Evolutionary conservation across 2,888 invertebrate species (phyloP).

Genomic region (Seira sanloemensis): DNA sequence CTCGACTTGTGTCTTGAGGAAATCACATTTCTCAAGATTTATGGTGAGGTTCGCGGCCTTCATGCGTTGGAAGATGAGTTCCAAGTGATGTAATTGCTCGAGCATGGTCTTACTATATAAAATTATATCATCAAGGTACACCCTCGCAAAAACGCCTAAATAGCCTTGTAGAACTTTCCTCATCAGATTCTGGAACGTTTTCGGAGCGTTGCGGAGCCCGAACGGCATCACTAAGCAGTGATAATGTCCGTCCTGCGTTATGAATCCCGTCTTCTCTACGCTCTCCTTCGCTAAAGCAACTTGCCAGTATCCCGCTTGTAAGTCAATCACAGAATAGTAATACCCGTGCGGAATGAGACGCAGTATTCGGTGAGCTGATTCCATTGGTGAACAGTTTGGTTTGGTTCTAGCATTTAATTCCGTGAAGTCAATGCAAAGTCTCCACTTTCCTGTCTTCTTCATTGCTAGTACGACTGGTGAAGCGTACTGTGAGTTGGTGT

Average conservation of each 20-base stretch:
- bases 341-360: conserved; percentile 41
- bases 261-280: conserved; percentile 40
- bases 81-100: conserved; percentile 59
- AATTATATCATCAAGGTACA: conserved; percentile 60
- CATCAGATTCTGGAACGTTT: conserved; percentile 54
- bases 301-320: conserved; percentile 59
- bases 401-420: conserved; percentile 39
- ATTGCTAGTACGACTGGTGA: conserved; percentile 35
- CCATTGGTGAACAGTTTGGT: conserved; percentile 39
- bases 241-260: conserved; percentile 29
- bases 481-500: conserved; percentile 1
- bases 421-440: conserved; percentile 43
- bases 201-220: conserved; percentile 46
- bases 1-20: conserved; percentile 49
- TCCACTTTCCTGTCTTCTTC: conserved; percentile 26
- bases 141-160: conserved; percentile 25
- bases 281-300: conserved; percentile 39
- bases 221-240: conserved; percentile 53
- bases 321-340: conserved; percentile 41
- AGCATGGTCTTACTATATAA: conserved; percentile 42
- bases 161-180: conserved; percentile 34
- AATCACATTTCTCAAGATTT: conserved; percentile 64
- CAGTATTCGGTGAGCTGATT: conserved; percentile 32
- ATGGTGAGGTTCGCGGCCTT: conserved; percentile 66
- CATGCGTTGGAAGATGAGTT: conserved; percentile 66